Conservation (phyloP, 1,140 invertebrate species). For the Pogonognathellus flavescens region DNA sequence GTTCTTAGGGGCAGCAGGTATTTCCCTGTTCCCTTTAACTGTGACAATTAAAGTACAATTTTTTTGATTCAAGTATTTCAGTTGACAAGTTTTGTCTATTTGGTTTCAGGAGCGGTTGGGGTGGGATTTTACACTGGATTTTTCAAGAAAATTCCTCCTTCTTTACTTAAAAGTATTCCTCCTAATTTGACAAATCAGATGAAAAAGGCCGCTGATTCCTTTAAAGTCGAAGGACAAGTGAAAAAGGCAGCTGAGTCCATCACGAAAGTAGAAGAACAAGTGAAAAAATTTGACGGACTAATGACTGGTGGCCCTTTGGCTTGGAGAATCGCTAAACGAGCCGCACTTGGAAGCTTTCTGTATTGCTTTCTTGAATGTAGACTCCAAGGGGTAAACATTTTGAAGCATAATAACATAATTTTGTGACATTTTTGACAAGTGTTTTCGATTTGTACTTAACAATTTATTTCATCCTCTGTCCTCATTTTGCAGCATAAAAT, state of each 20-base stretch:
- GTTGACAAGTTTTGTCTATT: neutral
- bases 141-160: neutral
- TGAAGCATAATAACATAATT: neutral
- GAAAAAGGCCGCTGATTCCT: too few relatives aligned
- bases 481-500: neutral
- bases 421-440: neutral
- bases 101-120: neutral
- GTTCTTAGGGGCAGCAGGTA: neutral
- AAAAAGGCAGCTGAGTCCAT: too few relatives aligned
- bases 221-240: too few relatives aligned
- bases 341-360: neutral
- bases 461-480: neutral
- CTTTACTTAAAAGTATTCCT: neutral
- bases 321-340: neutral
- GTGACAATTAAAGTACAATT: neutral
- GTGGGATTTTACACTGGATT: neutral
- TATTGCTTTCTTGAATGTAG: slow-evolving; percentile 14
- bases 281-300: neutral
- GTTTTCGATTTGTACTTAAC: neutral
- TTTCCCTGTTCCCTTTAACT: too few relatives aligned
- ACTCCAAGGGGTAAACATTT: slow-evolving; percentile 4
- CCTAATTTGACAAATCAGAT: neutral
- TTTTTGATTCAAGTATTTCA: neutral
- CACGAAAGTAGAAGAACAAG: neutral
- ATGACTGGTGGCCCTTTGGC: neutral